Conservation (phyloP, 2,888 invertebrate species). For the Icerya purchasi region DNA sequence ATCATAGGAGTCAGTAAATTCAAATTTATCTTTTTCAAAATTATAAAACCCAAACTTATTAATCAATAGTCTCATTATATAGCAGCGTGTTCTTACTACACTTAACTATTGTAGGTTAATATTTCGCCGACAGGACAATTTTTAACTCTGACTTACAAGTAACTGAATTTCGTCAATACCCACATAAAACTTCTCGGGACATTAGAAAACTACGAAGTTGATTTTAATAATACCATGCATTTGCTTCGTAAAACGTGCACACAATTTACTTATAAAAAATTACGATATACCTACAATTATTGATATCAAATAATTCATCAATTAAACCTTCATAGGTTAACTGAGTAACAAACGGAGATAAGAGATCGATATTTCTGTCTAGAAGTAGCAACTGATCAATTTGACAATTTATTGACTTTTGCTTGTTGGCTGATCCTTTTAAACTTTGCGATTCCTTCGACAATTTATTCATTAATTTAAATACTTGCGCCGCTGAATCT, state of each 20-base stretch:
- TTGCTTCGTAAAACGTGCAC: slow-evolving; percentile 1
- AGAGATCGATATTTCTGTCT: slow-evolving; percentile 75
- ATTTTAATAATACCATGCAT: neutral
- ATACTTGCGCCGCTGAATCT: slow-evolving; percentile 64
- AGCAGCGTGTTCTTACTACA: too few relatives aligned
- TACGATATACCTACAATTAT: slow-evolving; percentile 31
- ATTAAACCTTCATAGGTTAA: slow-evolving; percentile 93
- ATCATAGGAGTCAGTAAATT: too few relatives aligned
- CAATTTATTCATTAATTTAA: slow-evolving; percentile 61
- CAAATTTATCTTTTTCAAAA: too few relatives aligned
- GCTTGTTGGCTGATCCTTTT: slow-evolving; percentile 27
- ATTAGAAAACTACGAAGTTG: neutral
- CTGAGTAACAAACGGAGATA: slow-evolving; percentile 81
- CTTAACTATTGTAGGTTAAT: too few relatives aligned
- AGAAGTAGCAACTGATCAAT: slow-evolving; percentile 78
- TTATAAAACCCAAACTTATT: too few relatives aligned
- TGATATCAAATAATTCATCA: slow-evolving; percentile 82
- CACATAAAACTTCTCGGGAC: too few relatives aligned
- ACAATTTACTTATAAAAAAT: slow-evolving; percentile 7
- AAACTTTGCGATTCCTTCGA: slow-evolving; percentile 34
- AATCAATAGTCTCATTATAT: too few relatives aligned
- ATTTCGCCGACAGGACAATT: too few relatives aligned
- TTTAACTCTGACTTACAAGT: too few relatives aligned
- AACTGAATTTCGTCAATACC: neutral
- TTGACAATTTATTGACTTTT: slow-evolving; percentile 31